Conservation (phyloP, 2,113 vertebrate species). For the Indicator indicator region DNA sequence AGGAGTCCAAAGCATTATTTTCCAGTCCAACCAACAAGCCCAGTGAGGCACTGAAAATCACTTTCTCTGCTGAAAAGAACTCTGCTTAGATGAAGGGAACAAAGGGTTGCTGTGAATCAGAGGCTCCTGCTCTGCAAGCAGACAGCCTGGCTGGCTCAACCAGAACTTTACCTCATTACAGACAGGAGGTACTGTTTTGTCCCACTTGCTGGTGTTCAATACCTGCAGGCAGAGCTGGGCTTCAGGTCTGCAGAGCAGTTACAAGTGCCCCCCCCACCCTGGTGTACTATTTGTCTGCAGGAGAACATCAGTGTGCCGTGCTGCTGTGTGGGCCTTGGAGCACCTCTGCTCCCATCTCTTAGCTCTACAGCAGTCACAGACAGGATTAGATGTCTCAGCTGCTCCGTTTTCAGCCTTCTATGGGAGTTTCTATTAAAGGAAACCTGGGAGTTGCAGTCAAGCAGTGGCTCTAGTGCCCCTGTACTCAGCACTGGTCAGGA, state of each 20-base stretch:
- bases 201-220: background rate
- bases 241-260: background rate
- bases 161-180: background rate
- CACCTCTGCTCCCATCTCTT: background rate
- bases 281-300: background rate
- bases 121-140: background rate
- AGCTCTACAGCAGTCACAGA: background rate
- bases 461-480: constrained; percentile 46
- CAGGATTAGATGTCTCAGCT: background rate
- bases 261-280: background rate
- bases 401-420: constrained; percentile 52
- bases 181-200: background rate
- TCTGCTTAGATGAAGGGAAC: constrained; percentile 29
- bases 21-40: constrained; percentile 49
- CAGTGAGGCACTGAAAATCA: constrained; percentile 21
- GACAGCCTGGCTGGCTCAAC: background rate
- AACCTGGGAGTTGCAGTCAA: constrained; percentile 8
- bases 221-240: background rate
- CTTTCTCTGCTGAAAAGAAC: constrained; percentile 49
- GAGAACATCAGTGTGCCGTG: rapidly evolving
- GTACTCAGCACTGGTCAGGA: no score
- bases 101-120: background rate
- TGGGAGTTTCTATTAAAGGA: constrained; percentile 47
- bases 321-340: background rate
- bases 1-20: constrained; percentile 57